These are phyloP conservation scores for Thecocarcelia acutangulata DNA, from an alignment of 2,888 invertebrate genomes.

Conservation along the genomic window DNA sequence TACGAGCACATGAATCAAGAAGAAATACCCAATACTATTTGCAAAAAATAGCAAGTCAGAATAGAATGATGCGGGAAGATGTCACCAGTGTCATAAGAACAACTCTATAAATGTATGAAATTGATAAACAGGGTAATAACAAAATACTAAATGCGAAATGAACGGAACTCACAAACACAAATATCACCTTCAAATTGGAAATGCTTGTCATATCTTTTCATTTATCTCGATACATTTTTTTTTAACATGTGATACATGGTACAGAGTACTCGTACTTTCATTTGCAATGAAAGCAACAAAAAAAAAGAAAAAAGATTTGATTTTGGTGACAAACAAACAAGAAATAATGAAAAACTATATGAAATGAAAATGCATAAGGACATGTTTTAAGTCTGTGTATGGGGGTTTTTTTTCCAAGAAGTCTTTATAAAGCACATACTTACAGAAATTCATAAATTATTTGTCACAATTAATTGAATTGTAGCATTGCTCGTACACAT, in stretches of 20 bases:
- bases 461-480: conserved; percentile 79
- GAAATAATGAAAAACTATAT: conserved; percentile 32
- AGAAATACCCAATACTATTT: conserved; percentile 21
- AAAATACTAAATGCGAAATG: conserved; percentile 42
- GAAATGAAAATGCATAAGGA: conserved; percentile 40
- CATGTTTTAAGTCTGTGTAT: background rate
- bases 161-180: conserved; percentile 48
- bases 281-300: conserved; percentile 24
- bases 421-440: conserved; percentile 43
- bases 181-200: conserved; percentile 78
- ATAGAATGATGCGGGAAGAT: conserved; percentile 38
- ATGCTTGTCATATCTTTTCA: conserved; percentile 81
- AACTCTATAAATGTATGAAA: conserved; percentile 66
- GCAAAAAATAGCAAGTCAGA: conserved; percentile 25
- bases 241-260: conserved; percentile 62
- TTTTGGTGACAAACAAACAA: conserved; percentile 45
- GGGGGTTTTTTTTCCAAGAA: background rate
- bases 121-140: conserved; percentile 56
- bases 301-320: conserved; percentile 8
- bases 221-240: conserved; percentile 73
- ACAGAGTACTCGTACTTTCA: too few relatives aligned
- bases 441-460: conserved; percentile 78
- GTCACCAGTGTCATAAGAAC: conserved; percentile 48
- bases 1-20: background rate
- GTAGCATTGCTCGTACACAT: conserved; percentile 71